Percentiles rank a stretch among this genome's conserved stretches.
Evolutionary conservation across 2,888 invertebrate genomes (phyloP).

Genomic region (Drosophila crucigera): DNA sequence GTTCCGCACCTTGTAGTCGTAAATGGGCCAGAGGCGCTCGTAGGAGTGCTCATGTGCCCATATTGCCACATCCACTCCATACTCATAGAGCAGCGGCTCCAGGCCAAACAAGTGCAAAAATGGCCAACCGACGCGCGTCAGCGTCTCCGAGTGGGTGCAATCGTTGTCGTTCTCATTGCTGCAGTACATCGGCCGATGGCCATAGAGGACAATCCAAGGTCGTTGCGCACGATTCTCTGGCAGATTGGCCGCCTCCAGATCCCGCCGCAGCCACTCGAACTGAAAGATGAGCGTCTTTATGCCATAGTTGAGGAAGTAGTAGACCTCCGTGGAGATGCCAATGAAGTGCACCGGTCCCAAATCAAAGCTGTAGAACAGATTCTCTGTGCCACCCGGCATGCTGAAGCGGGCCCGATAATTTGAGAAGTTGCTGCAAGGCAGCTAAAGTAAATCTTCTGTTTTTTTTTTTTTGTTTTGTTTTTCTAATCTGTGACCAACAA

Average conservation of each 20-base stretch:
- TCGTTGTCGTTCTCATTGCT: slow-evolving; percentile 94
- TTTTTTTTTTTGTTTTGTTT: not conserved
- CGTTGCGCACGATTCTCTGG: slow-evolving; percentile 90
- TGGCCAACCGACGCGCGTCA: slow-evolving; percentile 89
- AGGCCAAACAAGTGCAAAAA: slow-evolving; percentile 89
- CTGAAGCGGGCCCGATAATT: slow-evolving; percentile 96
- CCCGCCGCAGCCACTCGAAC: slow-evolving; percentile 93
- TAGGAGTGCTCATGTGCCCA: slow-evolving; percentile 99
- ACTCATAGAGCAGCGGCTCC: slow-evolving; percentile 93
- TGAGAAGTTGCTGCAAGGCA: slow-evolving; percentile 93
- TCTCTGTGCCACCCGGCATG: slow-evolving; percentile 93
- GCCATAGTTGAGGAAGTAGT: slow-evolving; percentile 96
- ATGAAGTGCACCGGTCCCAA: slow-evolving; percentile 96
- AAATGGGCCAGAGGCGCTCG: slow-evolving; percentile 97
- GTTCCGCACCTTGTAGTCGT: slow-evolving; percentile 91
- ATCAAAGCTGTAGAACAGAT: slow-evolving; percentile 94
- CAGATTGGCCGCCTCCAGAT: slow-evolving; percentile 90
- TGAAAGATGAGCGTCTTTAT: slow-evolving; percentile 92
- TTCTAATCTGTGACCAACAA: not conserved
- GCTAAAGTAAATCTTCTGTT: not conserved
- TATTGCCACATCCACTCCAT: slow-evolving; percentile 96
- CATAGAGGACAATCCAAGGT: slow-evolving; percentile 94
- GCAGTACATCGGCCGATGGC: slow-evolving; percentile 97
- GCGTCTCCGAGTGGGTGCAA: slow-evolving; percentile 89
- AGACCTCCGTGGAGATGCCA: slow-evolving; percentile 96